Base-by-base conservation (phyloP, 2,113 vertebrate species). In the Riparia riparia region DNA sequence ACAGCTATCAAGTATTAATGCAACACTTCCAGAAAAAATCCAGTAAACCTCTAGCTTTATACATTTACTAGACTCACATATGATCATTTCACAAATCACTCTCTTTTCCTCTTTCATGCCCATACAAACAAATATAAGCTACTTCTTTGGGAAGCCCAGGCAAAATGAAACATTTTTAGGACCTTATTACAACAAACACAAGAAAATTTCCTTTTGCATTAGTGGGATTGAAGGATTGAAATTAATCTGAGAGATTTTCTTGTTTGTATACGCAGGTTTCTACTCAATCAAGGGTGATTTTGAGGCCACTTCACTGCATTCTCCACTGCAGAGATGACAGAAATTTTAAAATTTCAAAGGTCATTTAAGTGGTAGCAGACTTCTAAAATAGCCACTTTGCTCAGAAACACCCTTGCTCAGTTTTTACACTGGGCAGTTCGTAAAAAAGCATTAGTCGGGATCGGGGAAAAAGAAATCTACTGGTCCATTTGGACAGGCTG, bases 211-310 rank as follows among this genome's bases (percentile, higher is more conserved):
- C 12, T 50, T 57, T 42, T 41, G 16, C 11, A 5, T 79, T 76
- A 56, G 44, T 77, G 7, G 9, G 12, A 69, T 3, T 29, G 47
- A 44, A 88, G 32, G 37, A 76, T 73, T 91, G 49, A 95, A 95
- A 95, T 86, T 19, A 69, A 91, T 49, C 50, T 78, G 82, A 96
- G 85, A 77, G 54, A 4, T 14, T 41, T 31, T 45, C 25, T 66
- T 91, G 34, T 80, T 77, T 63, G 39, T 93, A 61, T 70, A 94
- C 95, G 91, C 60, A 70, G 17, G 13, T 82, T 94, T 92, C 95
- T 61, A 80, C 49, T 54, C 32, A 95, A 39, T 50, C 28, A 89
- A 42, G n/a, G 28, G 39, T n/a, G 61, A 83, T 83, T 96, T 93
- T 88, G 65, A 95, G 66, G 60, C 51, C 84, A 95, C 41, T 21